Percentiles rank a stretch among this genome's conserved stretches.
Conservation (phyloP, 2,797 vertebrate genomes). For the Phataginus tetradactyla region DNA sequence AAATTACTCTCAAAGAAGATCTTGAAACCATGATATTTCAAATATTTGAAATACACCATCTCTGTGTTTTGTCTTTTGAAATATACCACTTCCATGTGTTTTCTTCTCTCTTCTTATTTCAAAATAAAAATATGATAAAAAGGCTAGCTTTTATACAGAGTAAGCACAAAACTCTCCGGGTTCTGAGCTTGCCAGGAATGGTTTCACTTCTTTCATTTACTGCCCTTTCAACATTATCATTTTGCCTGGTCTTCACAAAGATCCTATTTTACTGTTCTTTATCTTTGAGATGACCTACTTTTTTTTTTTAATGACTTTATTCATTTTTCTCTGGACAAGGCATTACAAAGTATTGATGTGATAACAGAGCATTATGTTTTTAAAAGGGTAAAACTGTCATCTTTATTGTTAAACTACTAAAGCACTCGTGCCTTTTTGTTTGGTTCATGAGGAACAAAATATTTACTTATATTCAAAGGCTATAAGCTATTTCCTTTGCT, state of each 20-base stretch:
- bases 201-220: background rate
- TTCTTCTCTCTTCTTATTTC: background rate
- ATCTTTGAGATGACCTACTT: conserved; percentile 17
- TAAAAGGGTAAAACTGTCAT: background rate
- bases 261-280: background rate
- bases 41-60: background rate
- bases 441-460: background rate
- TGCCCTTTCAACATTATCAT: background rate
- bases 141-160: background rate
- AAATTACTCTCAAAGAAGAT: background rate
- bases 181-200: background rate
- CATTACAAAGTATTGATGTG: background rate
- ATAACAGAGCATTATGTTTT: background rate
- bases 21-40: background rate
- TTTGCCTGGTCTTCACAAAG: conserved; percentile 6
- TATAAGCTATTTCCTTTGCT: background rate
- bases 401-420: background rate
- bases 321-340: conserved; percentile 30
- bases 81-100: background rate
- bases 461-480: background rate
- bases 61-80: background rate
- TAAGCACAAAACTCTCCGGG: fast-evolving
- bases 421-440: background rate
- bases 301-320: background rate
- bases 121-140: background rate